Conservation (phyloP, 2,888 invertebrate species). For the Idaea aversata region DNA sequence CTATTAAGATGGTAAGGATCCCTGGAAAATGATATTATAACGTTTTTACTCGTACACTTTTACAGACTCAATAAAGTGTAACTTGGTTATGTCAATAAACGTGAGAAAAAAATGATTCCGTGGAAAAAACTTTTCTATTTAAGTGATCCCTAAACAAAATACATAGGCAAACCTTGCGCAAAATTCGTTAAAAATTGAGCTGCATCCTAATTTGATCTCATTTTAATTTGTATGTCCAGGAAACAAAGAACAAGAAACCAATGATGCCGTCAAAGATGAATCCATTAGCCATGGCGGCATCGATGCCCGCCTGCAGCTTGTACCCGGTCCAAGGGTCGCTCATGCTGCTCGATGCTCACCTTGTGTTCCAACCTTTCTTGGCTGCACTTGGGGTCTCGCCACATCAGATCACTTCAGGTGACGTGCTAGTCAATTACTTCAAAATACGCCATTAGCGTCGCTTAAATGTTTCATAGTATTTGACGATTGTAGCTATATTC, state of each 20-base stretch:
- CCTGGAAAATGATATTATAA: slow-evolving; percentile 7
- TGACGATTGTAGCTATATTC: neutral
- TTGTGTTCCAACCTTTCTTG: slow-evolving; percentile 95
- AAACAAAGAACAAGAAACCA: slow-evolving; percentile 70
- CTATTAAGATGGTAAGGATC: slow-evolving; percentile 64
- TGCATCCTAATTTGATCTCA: neutral
- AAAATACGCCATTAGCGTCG: neutral
- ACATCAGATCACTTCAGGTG: slow-evolving; percentile 84
- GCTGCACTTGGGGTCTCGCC: slow-evolving; percentile 94
- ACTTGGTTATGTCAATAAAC: too few species aligned
- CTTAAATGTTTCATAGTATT: neutral
- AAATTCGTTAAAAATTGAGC: neutral
- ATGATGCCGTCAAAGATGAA: slow-evolving; percentile 75
- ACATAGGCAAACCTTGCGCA: too few species aligned
- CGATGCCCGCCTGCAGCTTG: slow-evolving; percentile 82
- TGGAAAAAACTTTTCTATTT: neutral
- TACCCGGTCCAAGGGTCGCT: slow-evolving; percentile 91
- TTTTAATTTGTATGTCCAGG: slow-evolving; percentile 47
- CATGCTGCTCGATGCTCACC: slow-evolving; percentile 93
- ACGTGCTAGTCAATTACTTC: neutral
- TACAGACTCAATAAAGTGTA: too few species aligned
- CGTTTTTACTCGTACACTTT: too few species aligned
- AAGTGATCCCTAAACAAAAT: neutral
- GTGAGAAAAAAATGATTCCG: too few species aligned
- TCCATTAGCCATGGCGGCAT: slow-evolving; percentile 57